phyloP scores from a whole-genome alignment of 2,797 vertebrate genomes.

The Setipinna tenuifilis region DNA sequence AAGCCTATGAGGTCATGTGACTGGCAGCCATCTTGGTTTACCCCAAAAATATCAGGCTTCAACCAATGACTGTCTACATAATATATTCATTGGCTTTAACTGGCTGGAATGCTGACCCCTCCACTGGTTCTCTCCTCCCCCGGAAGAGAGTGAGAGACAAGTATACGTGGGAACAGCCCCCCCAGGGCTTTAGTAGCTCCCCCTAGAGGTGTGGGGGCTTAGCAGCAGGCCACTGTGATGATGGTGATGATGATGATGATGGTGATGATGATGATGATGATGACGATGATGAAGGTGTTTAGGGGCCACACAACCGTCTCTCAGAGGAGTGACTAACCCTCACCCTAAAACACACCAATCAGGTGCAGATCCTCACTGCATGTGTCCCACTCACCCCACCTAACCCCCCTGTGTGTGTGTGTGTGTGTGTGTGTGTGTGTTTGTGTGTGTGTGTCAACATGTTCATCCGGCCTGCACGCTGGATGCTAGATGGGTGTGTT shows the following conservation, averaged over 20 bases:
- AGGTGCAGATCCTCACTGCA: slow-evolving; percentile 53
- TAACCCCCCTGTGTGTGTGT: slow-evolving; percentile 64
- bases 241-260: background rate
- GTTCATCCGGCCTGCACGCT: background rate
- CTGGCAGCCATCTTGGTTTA: too few species aligned
- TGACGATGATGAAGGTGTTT: background rate
- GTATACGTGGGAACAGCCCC: slow-evolving; percentile 67
- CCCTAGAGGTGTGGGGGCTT: background rate
- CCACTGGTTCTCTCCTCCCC: background rate
- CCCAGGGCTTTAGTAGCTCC: slow-evolving; percentile 61
- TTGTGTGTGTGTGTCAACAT: slow-evolving; percentile 35
- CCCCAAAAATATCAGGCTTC: too few species aligned
- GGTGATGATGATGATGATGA: background rate
- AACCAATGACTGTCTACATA: too few species aligned
- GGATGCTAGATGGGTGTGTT: slow-evolving; percentile 35
- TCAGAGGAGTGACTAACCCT: slow-evolving; percentile 33
- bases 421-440: background rate
- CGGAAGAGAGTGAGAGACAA: slow-evolving; percentile 48
- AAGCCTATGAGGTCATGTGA: too few species aligned
- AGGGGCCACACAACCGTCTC: slow-evolving; percentile 17
- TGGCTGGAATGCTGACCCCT: too few species aligned
- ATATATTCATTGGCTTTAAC: too few species aligned
- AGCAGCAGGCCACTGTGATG: background rate
- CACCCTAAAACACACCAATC: slow-evolving; percentile 44
- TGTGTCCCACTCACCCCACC: slow-evolving; percentile 55